Base-by-base conservation (phyloP, 2,888 invertebrate species). In the Drosophila nr. perissopoda region DNA sequence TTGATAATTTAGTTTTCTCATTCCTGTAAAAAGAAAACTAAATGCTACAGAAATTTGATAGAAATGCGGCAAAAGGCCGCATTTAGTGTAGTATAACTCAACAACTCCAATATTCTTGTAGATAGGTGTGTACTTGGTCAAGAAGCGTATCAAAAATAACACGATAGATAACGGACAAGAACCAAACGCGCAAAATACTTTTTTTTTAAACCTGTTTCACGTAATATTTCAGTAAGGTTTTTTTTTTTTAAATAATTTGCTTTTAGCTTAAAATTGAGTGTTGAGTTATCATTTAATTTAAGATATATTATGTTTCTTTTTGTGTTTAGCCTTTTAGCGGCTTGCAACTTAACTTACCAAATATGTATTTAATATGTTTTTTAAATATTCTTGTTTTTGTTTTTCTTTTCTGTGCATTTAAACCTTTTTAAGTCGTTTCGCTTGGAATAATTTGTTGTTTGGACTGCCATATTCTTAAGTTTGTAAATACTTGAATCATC, bases 1-100 rank as follows among this genome's bases (percentile, higher is more conserved):
- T 73, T 73, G 79, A 74, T 69, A 57, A 66, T 70, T 67, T 67
- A 79, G 80, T 76, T 81, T 74, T 82, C 76, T 88, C 82, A 78
- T 63, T 78, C 86, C 87, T 87, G 87, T 79, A 85, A 87, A 87
- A 82, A 84, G 74, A 83, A 76, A 87, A 89, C 87, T 89, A 89
- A 82, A 80, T 80, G 62, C 87, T 89, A 89, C 83, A 74, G 72
- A 49, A 76, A 74, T 72, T 81, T 75, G 21, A 71, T 57, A 72
- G 59, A 89, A 83, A 78, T 67, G 56, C 89, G 86, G 29, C 74
- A 71, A 79, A 25, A 40, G 60, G 66, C 87, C 84, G 81, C 60
- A 61, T 67, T 83, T 83, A 54, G 16, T 16, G 42, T 54, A 61
- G n/a, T 36, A 62, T 61, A 82, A 72, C 82, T 83, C 85, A 85